Conservation (phyloP, 2,888 invertebrate species). For the Drosophila meridionalis region DNA sequence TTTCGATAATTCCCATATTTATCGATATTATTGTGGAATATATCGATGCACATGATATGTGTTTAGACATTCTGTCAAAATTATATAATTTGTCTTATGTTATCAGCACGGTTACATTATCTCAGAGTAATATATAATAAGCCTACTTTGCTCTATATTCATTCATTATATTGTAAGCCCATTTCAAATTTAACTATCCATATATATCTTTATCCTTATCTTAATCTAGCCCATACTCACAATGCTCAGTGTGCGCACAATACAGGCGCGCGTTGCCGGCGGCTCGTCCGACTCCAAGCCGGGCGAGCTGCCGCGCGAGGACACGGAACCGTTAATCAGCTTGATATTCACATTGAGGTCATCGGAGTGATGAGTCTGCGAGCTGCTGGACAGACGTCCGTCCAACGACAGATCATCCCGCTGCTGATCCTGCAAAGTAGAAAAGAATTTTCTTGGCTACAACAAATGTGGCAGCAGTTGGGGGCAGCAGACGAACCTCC, state of each 20-base stretch:
- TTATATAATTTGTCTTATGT: too few species aligned
- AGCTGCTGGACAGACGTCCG: slow-evolving; percentile 81
- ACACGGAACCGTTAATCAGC: slow-evolving; percentile 82
- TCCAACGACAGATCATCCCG: slow-evolving; percentile 83
- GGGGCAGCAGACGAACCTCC: slow-evolving; percentile 75
- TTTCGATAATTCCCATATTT: too few species aligned
- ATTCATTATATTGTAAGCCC: too few species aligned
- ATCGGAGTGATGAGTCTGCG: slow-evolving; percentile 80
- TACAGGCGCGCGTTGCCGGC: slow-evolving; percentile 79
- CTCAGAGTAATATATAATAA: too few species aligned
- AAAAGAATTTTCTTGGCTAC: background rate
- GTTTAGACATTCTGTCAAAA: too few species aligned
- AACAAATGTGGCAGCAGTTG: slow-evolving; percentile 2
- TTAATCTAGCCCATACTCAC: slow-evolving; percentile 77
- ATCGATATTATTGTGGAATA: too few species aligned
- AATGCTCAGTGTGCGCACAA: slow-evolving; percentile 85
- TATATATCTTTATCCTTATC: background rate
- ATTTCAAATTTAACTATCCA: too few species aligned
- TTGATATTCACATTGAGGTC: slow-evolving; percentile 78
- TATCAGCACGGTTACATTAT: too few species aligned
- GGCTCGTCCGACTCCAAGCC: slow-evolving; percentile 80
- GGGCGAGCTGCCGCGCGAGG: slow-evolving; percentile 84
- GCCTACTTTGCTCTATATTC: too few species aligned
- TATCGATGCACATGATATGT: too few species aligned
- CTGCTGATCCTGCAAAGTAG: slow-evolving; percentile 77